These are phyloP conservation scores for Zaprionus ornatus DNA, from an alignment of 1,140 invertebrate genomes.

Conservation along the genomic window DNA sequence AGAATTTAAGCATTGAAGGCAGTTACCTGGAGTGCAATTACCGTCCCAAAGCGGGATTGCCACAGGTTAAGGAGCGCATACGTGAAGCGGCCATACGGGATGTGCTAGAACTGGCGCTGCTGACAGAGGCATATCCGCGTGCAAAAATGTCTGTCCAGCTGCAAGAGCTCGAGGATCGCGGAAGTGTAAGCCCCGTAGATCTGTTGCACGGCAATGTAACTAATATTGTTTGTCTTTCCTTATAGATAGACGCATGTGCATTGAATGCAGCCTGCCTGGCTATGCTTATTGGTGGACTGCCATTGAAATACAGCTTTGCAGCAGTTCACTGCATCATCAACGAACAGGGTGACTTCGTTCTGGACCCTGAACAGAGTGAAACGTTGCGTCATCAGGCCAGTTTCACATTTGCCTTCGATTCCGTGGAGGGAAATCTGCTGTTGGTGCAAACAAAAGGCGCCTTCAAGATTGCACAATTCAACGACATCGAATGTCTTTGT, in stretches of 20 bases:
- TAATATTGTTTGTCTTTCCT: slow-evolving; percentile 29
- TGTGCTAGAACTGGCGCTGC: slow-evolving; percentile 89
- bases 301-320: slow-evolving; percentile 92
- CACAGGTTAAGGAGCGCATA: slow-evolving; percentile 89
- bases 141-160: slow-evolving; percentile 90
- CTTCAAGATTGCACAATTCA: slow-evolving; percentile 88
- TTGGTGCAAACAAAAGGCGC: slow-evolving; percentile 88
- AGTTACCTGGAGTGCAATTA: slow-evolving; percentile 91
- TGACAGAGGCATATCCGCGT: slow-evolving; percentile 90
- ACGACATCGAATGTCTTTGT: slow-evolving; percentile 87
- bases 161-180: slow-evolving; percentile 94
- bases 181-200: slow-evolving; percentile 87
- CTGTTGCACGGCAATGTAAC: background rate
- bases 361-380: slow-evolving; percentile 87
- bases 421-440: slow-evolving; percentile 87
- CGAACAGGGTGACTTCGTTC: slow-evolving; percentile 86
- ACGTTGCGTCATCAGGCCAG: slow-evolving; percentile 83
- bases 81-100: slow-evolving; percentile 90
- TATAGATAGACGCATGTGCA: slow-evolving; percentile 90
- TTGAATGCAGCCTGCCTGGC: slow-evolving; percentile 93
- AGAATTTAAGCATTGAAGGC: slow-evolving; percentile 91
- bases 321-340: slow-evolving; percentile 90
- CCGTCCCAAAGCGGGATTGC: slow-evolving; percentile 89
- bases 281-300: slow-evolving; percentile 90
- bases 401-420: slow-evolving; percentile 90